Base-by-base conservation (phyloP, 2,113 vertebrate species). In the Brachionichthys hirsutus region DNA sequence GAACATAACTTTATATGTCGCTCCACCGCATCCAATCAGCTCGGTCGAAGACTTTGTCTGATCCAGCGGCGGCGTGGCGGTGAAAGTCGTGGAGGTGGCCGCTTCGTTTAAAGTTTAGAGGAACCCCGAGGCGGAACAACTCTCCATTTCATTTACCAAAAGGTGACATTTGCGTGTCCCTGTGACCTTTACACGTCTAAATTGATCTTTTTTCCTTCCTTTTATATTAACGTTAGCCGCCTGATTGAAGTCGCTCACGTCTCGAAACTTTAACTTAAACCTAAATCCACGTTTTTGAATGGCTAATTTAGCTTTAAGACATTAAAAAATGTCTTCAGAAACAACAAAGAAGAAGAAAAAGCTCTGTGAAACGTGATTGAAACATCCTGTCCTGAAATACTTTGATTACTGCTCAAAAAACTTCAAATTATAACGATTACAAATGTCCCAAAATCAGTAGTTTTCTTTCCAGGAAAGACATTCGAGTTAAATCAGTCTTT, bases 101-200 rank as follows among this genome's bases (percentile, higher is more conserved):
- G 47, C 40, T 75, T 72, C n/a, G 8, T 55, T 76, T 40, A 50
- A 43, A 51, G 16, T 9, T 24, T 40, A 44, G 58, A n/a, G 54
- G 62, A 70, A 43, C 46, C 60, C 47, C 20, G 2, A 43, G 54
- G n/a, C 49, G 10, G 13, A 54, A 47, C 9, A 44, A 41, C 44
- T 61, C 55, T 11, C 3, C 17, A 9, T 4, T 24, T 61, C 16
- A 53, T 55, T 56, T 47, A 20, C 54, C 51, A 41, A 55, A 34
- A n/a, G 18, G 48, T 54, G 57, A 43, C 66, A 72, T 82, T 78
- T 82, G 13, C 77, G 70, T 62, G 57, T 43, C n/a, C n/a, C n/a
- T 42, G 10, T 69, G 77, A 75, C 83, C 72, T 80, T 85, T 73
- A 46, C 45, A 74, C 51, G 52, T 82, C n/a, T n/a, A 61, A 76